phyloP scores from a whole-genome alignment of 2,888 invertebrate species.

The Drosophila rubida region DNA sequence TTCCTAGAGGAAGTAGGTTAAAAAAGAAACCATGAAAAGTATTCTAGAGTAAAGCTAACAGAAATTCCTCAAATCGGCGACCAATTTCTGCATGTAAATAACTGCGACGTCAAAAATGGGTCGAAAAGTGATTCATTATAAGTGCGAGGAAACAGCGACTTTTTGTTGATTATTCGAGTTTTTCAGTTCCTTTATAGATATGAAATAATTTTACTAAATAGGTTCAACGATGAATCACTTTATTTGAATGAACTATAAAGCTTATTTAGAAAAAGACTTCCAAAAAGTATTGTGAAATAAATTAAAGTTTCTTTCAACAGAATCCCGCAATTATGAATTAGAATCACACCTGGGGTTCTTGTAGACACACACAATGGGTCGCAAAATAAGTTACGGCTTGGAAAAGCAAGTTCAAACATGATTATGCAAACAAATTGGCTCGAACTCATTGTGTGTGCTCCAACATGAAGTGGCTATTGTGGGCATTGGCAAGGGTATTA shows the following conservation, averaged over 20 bases:
- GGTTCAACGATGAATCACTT: too few species aligned
- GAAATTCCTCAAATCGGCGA: neutral
- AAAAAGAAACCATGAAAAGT: neutral
- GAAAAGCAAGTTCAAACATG: neutral
- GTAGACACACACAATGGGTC: neutral
- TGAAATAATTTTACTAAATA: neutral
- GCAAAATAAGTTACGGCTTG: neutral
- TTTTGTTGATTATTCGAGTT: neutral
- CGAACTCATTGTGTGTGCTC: neutral
- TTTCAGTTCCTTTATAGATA: neutral
- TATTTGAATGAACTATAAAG: too few species aligned
- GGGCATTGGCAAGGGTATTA: slow-evolving; percentile 6
- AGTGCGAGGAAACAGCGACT: neutral
- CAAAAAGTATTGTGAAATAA: too few species aligned
- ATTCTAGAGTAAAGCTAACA: neutral
- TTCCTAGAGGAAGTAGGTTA: too few species aligned
- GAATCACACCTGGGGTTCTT: neutral
- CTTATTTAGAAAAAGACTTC: too few species aligned
- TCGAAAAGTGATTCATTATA: neutral
- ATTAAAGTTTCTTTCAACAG: too few species aligned
- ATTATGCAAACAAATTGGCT: slow-evolving; percentile 8
- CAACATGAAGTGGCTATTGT: neutral
- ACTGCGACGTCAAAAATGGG: neutral
- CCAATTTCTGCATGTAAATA: neutral
- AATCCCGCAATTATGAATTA: neutral